phyloP scores from a whole-genome alignment of 2,888 invertebrate species.

The Ectemnius continuus region DNA sequence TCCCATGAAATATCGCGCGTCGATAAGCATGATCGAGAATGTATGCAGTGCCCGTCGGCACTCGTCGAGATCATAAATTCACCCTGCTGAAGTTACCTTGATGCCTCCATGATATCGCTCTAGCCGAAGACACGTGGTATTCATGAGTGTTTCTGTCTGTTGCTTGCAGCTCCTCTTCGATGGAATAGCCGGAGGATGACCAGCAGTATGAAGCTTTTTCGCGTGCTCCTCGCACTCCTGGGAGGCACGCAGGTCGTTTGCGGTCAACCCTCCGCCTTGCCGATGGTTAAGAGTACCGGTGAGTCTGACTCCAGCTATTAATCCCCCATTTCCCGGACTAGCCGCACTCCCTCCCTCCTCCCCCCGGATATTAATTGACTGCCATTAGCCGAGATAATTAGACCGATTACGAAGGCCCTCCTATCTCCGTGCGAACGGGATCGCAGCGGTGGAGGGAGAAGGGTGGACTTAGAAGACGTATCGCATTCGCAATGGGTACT shows the following conservation, averaged over 20 bases:
- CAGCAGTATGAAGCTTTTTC: conserved; percentile 71
- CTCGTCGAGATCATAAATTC: neutral
- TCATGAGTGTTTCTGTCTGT: conserved; percentile 38
- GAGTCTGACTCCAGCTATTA: conserved; percentile 9
- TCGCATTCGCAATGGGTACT: conserved; percentile 9
- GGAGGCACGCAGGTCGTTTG: conserved; percentile 71
- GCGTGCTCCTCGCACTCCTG: conserved; percentile 70
- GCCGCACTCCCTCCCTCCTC: neutral
- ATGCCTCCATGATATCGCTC: neutral
- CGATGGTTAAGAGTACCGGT: conserved; percentile 73
- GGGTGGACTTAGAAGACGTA: neutral
- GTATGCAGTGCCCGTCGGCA: neutral
- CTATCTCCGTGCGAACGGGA: too few species aligned
- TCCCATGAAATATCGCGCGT: neutral
- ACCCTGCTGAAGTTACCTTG: neutral
- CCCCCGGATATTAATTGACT: neutral
- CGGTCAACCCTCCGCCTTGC: conserved; percentile 70
- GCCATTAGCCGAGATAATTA: conserved; percentile 5
- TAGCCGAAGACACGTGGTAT: conserved; percentile 3
- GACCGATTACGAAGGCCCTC: neutral
- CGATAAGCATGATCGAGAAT: conserved; percentile 1
- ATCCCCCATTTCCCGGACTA: conserved; percentile 1
- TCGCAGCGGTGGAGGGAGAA: neutral
- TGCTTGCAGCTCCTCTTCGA: conserved; percentile 63
- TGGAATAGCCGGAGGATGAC: conserved; percentile 68